These are phyloP conservation scores for Lipotes vexillifer DNA, from an alignment of 2,113 vertebrate species.

Conservation along the genomic window DNA sequence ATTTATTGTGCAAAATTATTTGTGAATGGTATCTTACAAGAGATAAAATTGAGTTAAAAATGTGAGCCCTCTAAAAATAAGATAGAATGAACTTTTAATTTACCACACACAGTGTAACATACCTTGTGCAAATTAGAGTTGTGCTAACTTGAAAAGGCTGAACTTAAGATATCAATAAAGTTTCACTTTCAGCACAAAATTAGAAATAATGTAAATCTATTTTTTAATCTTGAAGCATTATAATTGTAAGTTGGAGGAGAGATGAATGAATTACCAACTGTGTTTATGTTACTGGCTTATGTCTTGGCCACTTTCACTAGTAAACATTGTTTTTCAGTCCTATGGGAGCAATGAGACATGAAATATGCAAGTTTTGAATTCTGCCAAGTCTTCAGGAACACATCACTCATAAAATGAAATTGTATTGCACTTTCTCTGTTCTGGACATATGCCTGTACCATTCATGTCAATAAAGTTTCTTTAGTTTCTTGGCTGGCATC, in stretches of 20 bases:
- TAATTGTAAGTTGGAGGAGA: background rate
- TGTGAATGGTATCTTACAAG: background rate
- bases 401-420: background rate
- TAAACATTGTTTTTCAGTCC: slow-evolving; percentile 23
- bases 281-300: background rate
- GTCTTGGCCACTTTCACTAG: background rate
- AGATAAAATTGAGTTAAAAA: slow-evolving; percentile 8
- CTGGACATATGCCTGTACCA: background rate
- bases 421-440: background rate
- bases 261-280: background rate
- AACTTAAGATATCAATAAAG: background rate
- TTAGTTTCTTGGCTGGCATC: background rate
- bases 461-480: background rate
- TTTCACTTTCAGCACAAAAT: slow-evolving; percentile 12
- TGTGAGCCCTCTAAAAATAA: background rate
- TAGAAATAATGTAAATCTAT: slow-evolving; percentile 7
- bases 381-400: slow-evolving; percentile 31
- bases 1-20: background rate
- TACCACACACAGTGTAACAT: background rate
- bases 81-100: slow-evolving; percentile 5
- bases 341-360: background rate
- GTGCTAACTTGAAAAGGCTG: slow-evolving; percentile 3
- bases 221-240: background rate
- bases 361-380: slow-evolving; percentile 32
- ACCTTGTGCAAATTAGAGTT: background rate